These are phyloP conservation scores for Psittacula cyanocephala DNA, from an alignment of 2,113 vertebrate species.

Conservation along the genomic window DNA sequence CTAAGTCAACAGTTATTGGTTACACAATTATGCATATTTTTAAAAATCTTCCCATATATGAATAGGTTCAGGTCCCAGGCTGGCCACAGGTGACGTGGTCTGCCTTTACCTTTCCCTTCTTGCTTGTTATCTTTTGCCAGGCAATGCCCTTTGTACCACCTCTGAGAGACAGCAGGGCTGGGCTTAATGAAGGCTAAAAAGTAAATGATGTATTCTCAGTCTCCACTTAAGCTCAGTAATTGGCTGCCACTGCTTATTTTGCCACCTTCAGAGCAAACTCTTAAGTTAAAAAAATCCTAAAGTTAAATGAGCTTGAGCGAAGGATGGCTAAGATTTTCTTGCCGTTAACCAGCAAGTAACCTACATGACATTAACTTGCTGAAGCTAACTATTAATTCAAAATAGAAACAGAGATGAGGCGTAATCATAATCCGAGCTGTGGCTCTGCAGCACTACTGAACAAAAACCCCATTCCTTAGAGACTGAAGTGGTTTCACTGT, in stretches of 20 bases:
- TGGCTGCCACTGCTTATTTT: constrained; percentile 55
- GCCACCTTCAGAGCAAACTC: constrained; percentile 53
- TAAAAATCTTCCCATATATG: background rate
- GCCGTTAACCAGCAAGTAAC: background rate
- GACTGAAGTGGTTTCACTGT: background rate
- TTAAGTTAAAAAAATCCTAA: background rate
- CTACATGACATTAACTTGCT: background rate
- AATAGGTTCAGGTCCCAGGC: background rate
- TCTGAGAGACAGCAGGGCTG: background rate
- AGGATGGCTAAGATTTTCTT: constrained; percentile 19
- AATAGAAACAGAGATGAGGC: background rate
- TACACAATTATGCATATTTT: background rate
- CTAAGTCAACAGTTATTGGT: background rate
- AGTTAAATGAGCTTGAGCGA: constrained; percentile 67
- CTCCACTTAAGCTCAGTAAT: constrained; percentile 50
- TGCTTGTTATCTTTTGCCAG: background rate
- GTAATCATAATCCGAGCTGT: background rate
- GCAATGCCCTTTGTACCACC: background rate
- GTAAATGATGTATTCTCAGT: constrained; percentile 37
- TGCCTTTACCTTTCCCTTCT: background rate
- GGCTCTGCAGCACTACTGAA: background rate
- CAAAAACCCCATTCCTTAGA: background rate
- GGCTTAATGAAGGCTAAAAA: constrained; percentile 31
- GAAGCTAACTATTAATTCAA: background rate
- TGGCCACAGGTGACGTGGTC: background rate